Conservation (phyloP, 92 coral and sea anemone species). For the Galaxea fascicularis region DNA sequence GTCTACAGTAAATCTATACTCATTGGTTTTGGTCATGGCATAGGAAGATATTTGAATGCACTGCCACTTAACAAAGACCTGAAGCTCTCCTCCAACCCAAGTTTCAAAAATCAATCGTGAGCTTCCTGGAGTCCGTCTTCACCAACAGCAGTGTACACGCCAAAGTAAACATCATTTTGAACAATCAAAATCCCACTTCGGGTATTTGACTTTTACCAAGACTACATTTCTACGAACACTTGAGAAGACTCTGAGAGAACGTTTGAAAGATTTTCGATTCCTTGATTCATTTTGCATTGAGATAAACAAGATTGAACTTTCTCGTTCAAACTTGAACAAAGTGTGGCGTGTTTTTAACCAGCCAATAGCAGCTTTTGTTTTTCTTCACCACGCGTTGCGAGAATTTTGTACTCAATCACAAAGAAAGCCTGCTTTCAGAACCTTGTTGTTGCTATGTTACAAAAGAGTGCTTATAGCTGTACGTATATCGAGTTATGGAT, state of each 20-base stretch:
- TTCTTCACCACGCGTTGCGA: background rate
- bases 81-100: too few relatives aligned
- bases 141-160: background rate
- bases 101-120: too few relatives aligned
- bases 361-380: background rate
- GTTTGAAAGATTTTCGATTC: background rate
- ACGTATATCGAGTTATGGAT: too few relatives aligned
- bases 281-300: too few relatives aligned
- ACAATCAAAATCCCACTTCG: background rate
- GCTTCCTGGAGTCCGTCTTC: background rate
- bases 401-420: background rate
- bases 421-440: too few relatives aligned
- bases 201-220: background rate
- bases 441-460: too few relatives aligned
- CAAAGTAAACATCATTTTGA: background rate
- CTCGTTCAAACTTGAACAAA: background rate
- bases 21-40: background rate
- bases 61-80: too few relatives aligned
- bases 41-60: background rate
- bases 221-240: background rate
- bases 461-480: too few relatives aligned
- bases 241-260: background rate
- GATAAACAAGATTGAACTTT: background rate
- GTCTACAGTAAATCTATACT: too few relatives aligned
- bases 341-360: background rate